Base-by-base conservation (phyloP, 2,888 invertebrate genomes). In the Stenotaenia linearis region DNA sequence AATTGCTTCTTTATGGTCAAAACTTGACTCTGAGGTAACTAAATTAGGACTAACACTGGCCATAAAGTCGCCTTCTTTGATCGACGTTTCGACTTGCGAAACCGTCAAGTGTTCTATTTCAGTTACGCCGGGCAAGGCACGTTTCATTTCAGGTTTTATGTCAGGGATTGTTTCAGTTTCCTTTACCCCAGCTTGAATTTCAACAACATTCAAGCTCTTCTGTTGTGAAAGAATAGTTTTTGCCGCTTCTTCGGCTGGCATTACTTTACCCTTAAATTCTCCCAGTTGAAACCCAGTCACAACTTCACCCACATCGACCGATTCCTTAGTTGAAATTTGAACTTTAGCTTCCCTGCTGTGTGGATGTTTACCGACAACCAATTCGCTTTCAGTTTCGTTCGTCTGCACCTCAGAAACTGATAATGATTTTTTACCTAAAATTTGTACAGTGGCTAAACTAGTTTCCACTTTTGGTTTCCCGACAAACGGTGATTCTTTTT, bases 81-180 rank as follows among this genome's bases (percentile, higher is more conserved):
- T 30, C 4, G 61, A 69, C 10, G 78, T n/a, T n/a, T 77, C 74
- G 10, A 81, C 80, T 69, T 81, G 80, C 21, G 77, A 45, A 4
- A 78, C 50, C 6, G 79, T 56, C 56, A 80, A 28, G 21, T 78
- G 78, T 6, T 78, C 78, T 12, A 12, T 28, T n/a, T 74, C 61
- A 6, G 77, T 30, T 12, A 80, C 21, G 23, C 5, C 40, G 4
- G 77, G 30, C 21, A 15, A 25, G 15, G 80, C 80, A 9, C 2
- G n/a, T 30, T 91, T 90, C 77, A 92, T 85, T 10, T 82, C 79
- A 21, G 81, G 80, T 10, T 7, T 9, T 12, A 28, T 9, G 3
- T 18, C 32, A 1, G 28, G 30, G 18, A 32, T 18, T 6, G 18
- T 28, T 0, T 21, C 45, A 40, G 12, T 28, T 32, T 78, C 61